Conservation (phyloP, 2,797 vertebrate genomes). For the Anguilla anguilla region DNA sequence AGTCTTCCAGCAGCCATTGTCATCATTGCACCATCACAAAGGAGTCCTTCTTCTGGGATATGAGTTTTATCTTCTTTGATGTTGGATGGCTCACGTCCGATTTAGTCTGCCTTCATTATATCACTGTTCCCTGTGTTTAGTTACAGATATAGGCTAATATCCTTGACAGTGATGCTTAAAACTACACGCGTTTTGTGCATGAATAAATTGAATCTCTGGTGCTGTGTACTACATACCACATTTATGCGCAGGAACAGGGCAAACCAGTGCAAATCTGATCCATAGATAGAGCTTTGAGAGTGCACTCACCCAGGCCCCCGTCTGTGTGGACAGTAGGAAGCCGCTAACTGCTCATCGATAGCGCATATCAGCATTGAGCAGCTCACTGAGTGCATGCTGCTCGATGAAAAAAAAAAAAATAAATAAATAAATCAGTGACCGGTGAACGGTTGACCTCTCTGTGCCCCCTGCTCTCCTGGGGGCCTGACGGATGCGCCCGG, state of each 20-base stretch:
- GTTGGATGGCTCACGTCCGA: neutral
- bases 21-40: neutral
- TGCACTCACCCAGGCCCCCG: neutral
- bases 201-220: neutral
- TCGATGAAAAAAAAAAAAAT: neutral
- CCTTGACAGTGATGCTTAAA: neutral
- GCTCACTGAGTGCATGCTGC: neutral
- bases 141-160: neutral
- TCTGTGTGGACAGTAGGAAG: constrained; percentile 12
- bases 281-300: neutral
- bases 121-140: neutral
- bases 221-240: neutral
- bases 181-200: neutral
- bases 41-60: neutral
- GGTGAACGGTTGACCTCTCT: constrained; percentile 21
- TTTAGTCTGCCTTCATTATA: constrained; percentile 1
- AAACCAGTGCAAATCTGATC: neutral
- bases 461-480: neutral
- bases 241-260: neutral
- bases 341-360: neutral
- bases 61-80: neutral
- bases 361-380: neutral
- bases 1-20: neutral
- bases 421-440: constrained; percentile 7
- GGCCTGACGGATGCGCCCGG: neutral